Percentiles rank a stretch among this genome's conserved stretches.
Evolutionary conservation across 2,797 vertebrate species (phyloP).

Genomic region (Graptemys geographica): DNA sequence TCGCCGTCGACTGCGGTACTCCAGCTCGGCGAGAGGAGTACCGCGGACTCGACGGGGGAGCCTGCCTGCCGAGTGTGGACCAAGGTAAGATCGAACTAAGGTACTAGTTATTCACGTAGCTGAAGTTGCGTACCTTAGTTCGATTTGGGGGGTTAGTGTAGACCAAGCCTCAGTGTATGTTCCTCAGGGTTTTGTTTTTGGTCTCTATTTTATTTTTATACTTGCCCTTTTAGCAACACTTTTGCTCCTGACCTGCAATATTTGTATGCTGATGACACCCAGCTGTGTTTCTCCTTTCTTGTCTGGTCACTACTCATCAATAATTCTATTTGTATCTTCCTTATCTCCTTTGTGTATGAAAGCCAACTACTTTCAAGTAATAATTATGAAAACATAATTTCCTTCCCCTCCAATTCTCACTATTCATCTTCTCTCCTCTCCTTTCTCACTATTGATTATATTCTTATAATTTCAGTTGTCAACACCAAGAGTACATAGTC

Average conservation of each 20-base stretch:
- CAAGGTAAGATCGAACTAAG: too few species aligned
- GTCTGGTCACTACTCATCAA: constrained; percentile 51
- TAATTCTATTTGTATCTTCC: constrained; percentile 63
- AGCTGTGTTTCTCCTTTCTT: constrained; percentile 37
- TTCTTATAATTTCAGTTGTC: constrained; percentile 36
- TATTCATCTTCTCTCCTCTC: constrained; percentile 30
- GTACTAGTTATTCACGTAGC: too few species aligned
- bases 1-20: too few species aligned
- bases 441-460: neutral
- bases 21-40: too few species aligned
- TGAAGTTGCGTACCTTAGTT: too few species aligned
- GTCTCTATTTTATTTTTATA: neutral
- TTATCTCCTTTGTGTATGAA: constrained; percentile 47
- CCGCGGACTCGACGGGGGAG: too few species aligned
- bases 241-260: constrained; percentile 40
- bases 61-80: too few species aligned
- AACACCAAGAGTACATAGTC: constrained; percentile 19
- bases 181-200: neutral
- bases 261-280: constrained; percentile 23
- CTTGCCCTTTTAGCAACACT: constrained; percentile 29
- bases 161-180: neutral
- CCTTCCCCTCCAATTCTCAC: constrained; percentile 48
- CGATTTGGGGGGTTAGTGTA: too few species aligned
- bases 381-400: constrained; percentile 12
- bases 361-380: constrained; percentile 36